Evolutionary conservation across 1,140 invertebrate species (phyloP).

Genomic region (Camponotus pennsylvanicus): DNA sequence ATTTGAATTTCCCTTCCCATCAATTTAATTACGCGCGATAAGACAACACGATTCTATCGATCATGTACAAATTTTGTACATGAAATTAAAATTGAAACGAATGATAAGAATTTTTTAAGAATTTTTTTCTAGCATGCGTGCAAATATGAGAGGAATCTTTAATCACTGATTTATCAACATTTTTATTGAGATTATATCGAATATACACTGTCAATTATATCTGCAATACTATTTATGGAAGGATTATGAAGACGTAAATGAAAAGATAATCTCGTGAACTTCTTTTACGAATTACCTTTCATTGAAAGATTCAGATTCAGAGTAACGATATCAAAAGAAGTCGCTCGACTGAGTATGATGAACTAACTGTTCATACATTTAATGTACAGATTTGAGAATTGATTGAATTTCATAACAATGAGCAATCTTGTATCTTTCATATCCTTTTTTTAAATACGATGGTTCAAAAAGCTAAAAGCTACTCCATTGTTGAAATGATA

Average conservation of each 20-base stretch:
- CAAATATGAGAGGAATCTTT: background rate
- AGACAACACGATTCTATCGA: background rate
- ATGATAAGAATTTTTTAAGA: conserved; percentile 1
- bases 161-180: background rate
- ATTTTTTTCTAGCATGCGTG: background rate
- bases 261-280: conserved; percentile 31
- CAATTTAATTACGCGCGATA: background rate
- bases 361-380: conserved; percentile 8
- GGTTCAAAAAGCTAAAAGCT: background rate
- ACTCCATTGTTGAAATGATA: background rate
- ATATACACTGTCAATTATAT: background rate
- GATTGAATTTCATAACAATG: background rate
- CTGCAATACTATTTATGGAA: background rate
- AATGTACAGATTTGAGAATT: background rate
- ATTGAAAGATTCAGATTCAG: conserved; percentile 31
- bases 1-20: background rate
- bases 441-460: background rate
- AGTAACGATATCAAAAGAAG: conserved; percentile 9
- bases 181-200: background rate
- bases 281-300: conserved; percentile 51
- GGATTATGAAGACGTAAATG: background rate
- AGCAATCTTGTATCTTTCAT: background rate
- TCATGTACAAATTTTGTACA: background rate
- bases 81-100: background rate
- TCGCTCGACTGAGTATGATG: background rate